A percentile compares a stretch with the other conserved stretches of the same genome.
Evolutionary conservation across 2,113 vertebrate species (phyloP).

Genomic region (Microtus ochrogaster): DNA sequence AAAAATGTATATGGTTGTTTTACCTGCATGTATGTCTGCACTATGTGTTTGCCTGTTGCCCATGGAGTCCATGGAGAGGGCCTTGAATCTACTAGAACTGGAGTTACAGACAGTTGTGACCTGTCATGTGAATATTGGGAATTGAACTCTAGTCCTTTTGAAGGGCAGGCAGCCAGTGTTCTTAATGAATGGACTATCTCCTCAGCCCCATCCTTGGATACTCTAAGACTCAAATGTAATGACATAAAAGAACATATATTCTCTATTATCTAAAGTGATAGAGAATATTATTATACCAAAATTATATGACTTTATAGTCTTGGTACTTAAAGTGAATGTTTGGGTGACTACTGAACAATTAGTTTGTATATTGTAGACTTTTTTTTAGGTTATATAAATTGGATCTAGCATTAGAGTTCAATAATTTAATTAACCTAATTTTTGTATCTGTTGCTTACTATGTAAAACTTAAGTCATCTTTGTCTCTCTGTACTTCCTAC

Average conservation of each 20-base stretch:
- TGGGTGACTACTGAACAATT: conserved; percentile 5
- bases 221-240: conserved; percentile 1
- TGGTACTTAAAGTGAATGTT: conserved; percentile 27
- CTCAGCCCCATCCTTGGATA: background rate
- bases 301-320: background rate
- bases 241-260: background rate
- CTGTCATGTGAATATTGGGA: background rate
- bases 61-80: background rate
- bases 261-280: background rate
- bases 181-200: background rate
- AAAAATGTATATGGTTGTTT: background rate
- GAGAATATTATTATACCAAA: background rate
- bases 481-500: background rate
- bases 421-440: conserved; percentile 11
- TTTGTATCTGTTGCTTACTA: background rate
- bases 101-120: background rate
- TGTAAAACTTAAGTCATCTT: background rate
- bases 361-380: background rate
- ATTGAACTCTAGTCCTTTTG: background rate
- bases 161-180: background rate
- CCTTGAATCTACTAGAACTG: background rate
- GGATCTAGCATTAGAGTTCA: conserved; percentile 19
- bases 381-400: conserved; percentile 12
- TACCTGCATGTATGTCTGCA: background rate
- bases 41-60: background rate